These are phyloP conservation scores for Eubucco bourcierii DNA, from an alignment of 2,113 vertebrate species.

Conservation along the genomic window DNA sequence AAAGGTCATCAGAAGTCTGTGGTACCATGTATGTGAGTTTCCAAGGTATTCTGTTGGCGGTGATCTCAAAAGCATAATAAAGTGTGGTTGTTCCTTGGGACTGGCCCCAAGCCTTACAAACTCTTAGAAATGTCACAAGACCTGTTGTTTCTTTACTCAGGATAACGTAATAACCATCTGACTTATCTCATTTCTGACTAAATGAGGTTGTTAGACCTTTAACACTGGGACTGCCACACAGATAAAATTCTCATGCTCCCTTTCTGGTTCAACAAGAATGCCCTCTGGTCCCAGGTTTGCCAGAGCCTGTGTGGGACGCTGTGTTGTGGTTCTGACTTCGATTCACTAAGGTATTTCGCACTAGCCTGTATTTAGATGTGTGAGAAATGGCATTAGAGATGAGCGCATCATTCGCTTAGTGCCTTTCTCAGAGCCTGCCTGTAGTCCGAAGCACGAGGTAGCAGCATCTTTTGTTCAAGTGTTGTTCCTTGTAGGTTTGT, in stretches of 20 bases:
- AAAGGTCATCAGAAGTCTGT: not conserved
- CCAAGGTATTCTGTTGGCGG: not conserved
- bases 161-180: not conserved
- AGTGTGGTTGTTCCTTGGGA: not conserved
- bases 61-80: not conserved
- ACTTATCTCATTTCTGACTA: not conserved
- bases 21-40: not conserved
- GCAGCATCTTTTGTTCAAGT: not conserved
- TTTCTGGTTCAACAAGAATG: too few relatives aligned
- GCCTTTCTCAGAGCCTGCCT: not conserved
- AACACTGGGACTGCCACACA: accelerated
- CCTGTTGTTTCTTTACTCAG: not conserved
- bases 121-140: not conserved
- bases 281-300: accelerated
- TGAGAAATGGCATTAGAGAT: not conserved
- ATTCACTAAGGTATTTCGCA: not conserved
- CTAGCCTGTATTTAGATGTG: not conserved
- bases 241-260: accelerated
- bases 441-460: not conserved
- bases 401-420: not conserved
- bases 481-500: not conserved
- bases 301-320: accelerated
- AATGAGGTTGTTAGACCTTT: not conserved
- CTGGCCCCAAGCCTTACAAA: not conserved
- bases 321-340: not conserved